Base-by-base conservation (phyloP, 2,797 vertebrate genomes). In the Rhinogobio ventralis region DNA sequence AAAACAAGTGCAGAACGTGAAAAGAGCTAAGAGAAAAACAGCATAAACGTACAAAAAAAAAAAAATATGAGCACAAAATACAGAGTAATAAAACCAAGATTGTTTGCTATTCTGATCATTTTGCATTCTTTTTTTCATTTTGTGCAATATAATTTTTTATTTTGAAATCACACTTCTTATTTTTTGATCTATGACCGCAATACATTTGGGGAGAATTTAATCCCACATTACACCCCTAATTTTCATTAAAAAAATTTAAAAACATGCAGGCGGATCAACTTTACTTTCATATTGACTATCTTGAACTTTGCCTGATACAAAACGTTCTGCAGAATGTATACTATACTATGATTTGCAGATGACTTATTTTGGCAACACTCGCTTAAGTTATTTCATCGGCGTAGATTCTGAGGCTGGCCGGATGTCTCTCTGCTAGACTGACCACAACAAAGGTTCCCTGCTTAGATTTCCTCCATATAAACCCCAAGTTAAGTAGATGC, bases 371-470 rank as follows among this genome's bases (percentile, higher is more conserved):
- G 30, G 30, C 30, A 83, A 55, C 30, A 39, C 46, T 68, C 14
- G 39, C 64, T 73, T 28, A 82, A 74, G 20, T 62, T 36, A 20
- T 53, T 73, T 81, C 9, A 49, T 85, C 75, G 5, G 3, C 17
- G 19, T 62, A 45, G 69, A 86, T 82, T 83, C 57, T 15, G 57
- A 49, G 2, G 42, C 79, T 81, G 85, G 74, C 55, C 57, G 42
- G 62, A 67, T 67, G 69, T 69, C 60, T 46, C 69, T 33, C 82
- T 30, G 62, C 45, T 67, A 39, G n/a, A 67, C 69, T 36, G 80
- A 81, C 85, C 86, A 87, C 86, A 83, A 87, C 71, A 88, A 80
- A 88, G 46, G 49, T 36, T 66, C 66, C 33, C 73, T 30, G 75
- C 77, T 71, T 79, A 71, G 28, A 83, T 46, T 67, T 77, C 79